Conservation (phyloP, 2,113 vertebrate species). For the Toxotes chatareus region DNA sequence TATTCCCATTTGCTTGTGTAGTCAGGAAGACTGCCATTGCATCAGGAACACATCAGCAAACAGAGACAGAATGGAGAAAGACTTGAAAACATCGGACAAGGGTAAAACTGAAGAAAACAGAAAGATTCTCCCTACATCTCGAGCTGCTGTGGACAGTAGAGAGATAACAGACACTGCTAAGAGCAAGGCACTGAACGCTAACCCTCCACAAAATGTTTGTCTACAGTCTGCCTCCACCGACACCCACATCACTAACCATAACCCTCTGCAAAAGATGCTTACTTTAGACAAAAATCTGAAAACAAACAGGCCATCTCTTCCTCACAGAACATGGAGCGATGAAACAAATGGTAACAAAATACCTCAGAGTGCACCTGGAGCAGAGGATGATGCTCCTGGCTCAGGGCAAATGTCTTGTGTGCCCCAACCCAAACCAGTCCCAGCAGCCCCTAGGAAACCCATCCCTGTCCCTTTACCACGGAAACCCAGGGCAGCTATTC, state of each 20-base stretch:
- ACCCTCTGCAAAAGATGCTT: conserved; percentile 24
- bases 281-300: conserved; percentile 28
- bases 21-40: conserved; percentile 81
- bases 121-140: background rate
- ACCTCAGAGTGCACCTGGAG: conserved; percentile 18
- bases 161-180: conserved; percentile 26
- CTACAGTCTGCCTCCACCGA: background rate
- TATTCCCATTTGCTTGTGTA: conserved; percentile 87
- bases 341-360: conserved; percentile 34
- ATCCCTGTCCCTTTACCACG: conserved; percentile 88
- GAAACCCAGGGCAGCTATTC: conserved; percentile 79
- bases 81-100: conserved; percentile 31
- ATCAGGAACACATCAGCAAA: conserved; percentile 61
- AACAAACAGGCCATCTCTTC: conserved; percentile 1
- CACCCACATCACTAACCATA: conserved; percentile 1
- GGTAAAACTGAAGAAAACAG: conserved; percentile 25
- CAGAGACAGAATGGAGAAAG: conserved; percentile 63
- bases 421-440: conserved; percentile 66
- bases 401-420: conserved; percentile 78
- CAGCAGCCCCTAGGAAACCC: conserved; percentile 77
- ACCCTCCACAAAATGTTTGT: background rate
- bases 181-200: background rate
- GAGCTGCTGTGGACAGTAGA: background rate
- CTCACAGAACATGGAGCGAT: conserved; percentile 43
- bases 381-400: conserved; percentile 35